phyloP scores from a whole-genome alignment of 2,888 invertebrate species.

The Eumerus sabulonum region DNA sequence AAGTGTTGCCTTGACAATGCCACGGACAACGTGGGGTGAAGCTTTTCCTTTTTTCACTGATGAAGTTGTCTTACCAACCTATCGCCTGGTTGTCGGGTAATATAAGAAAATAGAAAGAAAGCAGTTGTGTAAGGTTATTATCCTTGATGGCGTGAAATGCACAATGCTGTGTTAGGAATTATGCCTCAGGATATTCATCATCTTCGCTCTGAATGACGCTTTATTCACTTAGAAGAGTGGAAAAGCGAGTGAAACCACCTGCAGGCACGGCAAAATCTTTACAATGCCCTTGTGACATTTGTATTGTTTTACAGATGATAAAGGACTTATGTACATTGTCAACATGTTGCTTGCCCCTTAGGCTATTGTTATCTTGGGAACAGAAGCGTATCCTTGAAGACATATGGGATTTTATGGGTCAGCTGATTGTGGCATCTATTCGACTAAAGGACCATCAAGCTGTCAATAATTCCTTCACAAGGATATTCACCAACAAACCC shows the following conservation, averaged over 20 bases:
- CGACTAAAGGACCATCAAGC: too few species aligned
- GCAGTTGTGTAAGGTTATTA: conserved; percentile 55
- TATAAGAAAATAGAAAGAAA: neutral
- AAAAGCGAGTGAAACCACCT: too few species aligned
- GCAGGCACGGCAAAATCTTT: too few species aligned
- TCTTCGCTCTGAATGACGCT: neutral
- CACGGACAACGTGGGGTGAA: conserved; percentile 37
- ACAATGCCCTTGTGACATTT: too few species aligned
- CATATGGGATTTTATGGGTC: too few species aligned
- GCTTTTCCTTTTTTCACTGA: conserved; percentile 50
- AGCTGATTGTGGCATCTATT: too few species aligned
- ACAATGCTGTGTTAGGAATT: conserved; percentile 27
- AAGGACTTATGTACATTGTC: too few species aligned
- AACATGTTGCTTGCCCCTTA: too few species aligned
- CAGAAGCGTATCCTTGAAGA: too few species aligned
- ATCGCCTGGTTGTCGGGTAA: conserved; percentile 14
- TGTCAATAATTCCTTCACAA: neutral
- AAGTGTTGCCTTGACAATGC: conserved; percentile 35
- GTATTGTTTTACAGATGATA: too few species aligned
- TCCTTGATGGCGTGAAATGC: conserved; percentile 38
- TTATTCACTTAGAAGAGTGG: conserved; percentile 5
- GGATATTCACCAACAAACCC: conserved; percentile 8
- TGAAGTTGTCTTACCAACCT: conserved; percentile 38
- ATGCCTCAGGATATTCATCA: conserved; percentile 31
- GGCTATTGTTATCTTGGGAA: too few species aligned